Conservation (phyloP, 2,797 vertebrate genomes). For the Sarcoramphus papa region DNA sequence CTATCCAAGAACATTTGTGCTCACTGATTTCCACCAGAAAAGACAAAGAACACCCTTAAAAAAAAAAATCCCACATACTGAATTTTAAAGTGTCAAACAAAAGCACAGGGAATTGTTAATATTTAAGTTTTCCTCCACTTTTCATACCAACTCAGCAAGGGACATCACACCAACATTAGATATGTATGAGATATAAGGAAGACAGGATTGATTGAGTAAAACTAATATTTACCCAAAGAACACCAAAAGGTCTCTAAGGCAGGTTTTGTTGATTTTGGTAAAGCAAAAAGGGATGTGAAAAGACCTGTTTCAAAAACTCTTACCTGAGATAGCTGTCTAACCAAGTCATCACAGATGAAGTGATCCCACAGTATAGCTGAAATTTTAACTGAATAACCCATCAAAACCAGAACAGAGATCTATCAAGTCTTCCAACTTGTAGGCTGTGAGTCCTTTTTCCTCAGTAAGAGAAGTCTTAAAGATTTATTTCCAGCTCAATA, state of each 20-base stretch:
- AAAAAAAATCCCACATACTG: not conserved
- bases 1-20: not conserved
- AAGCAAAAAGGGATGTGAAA: not conserved
- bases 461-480: not conserved
- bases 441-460: not conserved
- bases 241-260: not conserved
- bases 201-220: rapidly evolving
- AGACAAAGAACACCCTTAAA: not conserved
- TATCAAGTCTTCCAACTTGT: not conserved
- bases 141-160: not conserved
- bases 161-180: not conserved
- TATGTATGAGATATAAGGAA: not conserved
- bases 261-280: not conserved
- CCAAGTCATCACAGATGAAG: not conserved
- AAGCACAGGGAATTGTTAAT: not conserved
- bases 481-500: not conserved
- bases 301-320: not conserved
- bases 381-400: not conserved
- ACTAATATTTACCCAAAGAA: not conserved
- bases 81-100: not conserved
- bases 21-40: not conserved
- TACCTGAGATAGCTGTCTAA: not conserved
- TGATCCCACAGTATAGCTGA: not conserved
- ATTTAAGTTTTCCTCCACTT: not conserved
- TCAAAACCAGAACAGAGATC: not conserved